Percentiles rank a stretch among this genome's conserved stretches.
phyloP scores from a whole-genome alignment of 2,797 vertebrate species.

The Diglossa cyanea region DNA sequence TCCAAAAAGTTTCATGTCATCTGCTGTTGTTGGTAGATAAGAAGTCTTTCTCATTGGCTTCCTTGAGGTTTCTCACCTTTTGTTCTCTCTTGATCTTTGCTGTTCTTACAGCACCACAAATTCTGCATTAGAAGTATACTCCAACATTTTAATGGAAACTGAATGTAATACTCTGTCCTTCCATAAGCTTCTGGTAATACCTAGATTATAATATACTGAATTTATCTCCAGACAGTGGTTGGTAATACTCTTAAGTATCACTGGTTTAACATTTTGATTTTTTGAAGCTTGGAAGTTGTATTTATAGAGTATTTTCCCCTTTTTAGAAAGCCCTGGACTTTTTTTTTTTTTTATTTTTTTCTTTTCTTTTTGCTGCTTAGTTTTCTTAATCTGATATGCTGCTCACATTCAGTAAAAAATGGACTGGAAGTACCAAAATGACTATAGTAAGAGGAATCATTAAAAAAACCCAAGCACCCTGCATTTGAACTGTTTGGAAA shows the following conservation, averaged over 20 bases:
- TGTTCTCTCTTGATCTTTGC: neutral
- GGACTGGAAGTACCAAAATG: neutral
- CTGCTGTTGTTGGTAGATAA: neutral
- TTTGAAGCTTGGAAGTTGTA: neutral
- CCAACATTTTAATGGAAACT: neutral
- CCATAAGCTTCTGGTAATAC: neutral
- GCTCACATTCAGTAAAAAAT: neutral
- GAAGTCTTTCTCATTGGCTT: neutral
- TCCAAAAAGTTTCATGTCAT: neutral
- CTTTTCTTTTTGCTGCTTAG: neutral
- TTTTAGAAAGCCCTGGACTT: neutral
- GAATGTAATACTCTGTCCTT: neutral
- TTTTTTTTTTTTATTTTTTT: neutral
- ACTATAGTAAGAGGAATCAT: neutral
- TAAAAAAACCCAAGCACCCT: fast-evolving
- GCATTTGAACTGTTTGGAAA: neutral
- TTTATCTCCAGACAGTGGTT: neutral
- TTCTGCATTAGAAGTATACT: neutral
- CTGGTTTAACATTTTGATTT: neutral
- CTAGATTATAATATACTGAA: neutral
- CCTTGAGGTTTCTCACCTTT: neutral
- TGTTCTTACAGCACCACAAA: neutral
- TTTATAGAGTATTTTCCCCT: neutral
- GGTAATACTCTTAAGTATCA: neutral
- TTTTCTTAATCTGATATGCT: neutral